Base-by-base conservation (phyloP, 1,140 invertebrate genomes). In the Leptinotarsa defecta region DNA sequence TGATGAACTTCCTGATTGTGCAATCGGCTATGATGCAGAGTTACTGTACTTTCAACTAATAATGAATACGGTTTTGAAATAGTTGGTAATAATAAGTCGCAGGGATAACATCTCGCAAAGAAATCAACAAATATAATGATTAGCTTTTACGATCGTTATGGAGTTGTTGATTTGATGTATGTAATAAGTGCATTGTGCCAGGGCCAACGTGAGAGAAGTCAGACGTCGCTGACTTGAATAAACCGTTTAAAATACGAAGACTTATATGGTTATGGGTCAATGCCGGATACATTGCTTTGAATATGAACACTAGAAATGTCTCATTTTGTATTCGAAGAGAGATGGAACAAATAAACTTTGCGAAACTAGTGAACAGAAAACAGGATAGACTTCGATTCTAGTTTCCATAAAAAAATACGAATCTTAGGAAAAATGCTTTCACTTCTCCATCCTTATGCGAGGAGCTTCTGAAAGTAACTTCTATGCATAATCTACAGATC, bases 261-360 rank as follows among this genome's bases (percentile, higher is more conserved):
- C 77, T 76, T 80, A 80, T 80, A 80, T 76, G 79, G 79, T 70
- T 78, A 74, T 80, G 77, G 79, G 79, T 80, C 79, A 80, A 80
- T 80, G 79, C 67, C 76, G 69, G 57, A 72, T 65, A 64, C 63
- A 57, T 76, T 76, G 24, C 71, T 72, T 72, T 27, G 43, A 68
- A 68, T 68, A 68, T 49, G 43, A 43, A 68, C 34, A 68, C 52
- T 57, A 57, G 52, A 19, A 57, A 57, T 57, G 52, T 57, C 52
- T 15, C n/a, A 57, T 57, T 57, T 57, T 19, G 4, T 57, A 57
- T 57, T 57, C n/a, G 52, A 17, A 19, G 0, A 57, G 52, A 57
- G 17, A 57, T n/a, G 2, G 13, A 57, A 19, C 4, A 15, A 57
- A 15, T 57, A 15, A 57, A 13, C 17, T 17, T 57, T 19, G n/a